These are phyloP conservation scores for Xylocampa areola DNA, from an alignment of 2,888 invertebrate genomes.

Conservation along the genomic window DNA sequence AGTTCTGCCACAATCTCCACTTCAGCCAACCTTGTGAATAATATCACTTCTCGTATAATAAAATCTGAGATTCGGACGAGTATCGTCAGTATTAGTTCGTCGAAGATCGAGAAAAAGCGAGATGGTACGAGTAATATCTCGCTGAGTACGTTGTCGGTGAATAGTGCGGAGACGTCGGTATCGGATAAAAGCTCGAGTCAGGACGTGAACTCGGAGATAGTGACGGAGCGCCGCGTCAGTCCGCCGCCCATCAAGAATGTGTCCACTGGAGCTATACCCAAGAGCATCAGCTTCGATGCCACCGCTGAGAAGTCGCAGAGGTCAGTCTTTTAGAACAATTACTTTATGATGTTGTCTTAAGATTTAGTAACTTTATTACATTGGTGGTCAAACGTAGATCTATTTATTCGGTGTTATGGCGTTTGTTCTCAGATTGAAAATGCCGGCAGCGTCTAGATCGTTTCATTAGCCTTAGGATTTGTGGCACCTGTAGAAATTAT, in stretches of 20 bases:
- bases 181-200: slow-evolving; percentile 86
- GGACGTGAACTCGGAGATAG: slow-evolving; percentile 85
- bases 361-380: too few species aligned
- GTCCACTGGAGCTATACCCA: slow-evolving; percentile 96
- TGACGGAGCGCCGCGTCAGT: slow-evolving; percentile 81
- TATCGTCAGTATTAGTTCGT: slow-evolving; percentile 84
- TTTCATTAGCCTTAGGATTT: too few species aligned
- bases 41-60: slow-evolving; percentile 76
- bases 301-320: slow-evolving; percentile 95
- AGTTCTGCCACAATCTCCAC: slow-evolving; percentile 81
- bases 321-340: slow-evolving; percentile 61
- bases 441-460: too few species aligned
- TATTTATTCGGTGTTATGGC: too few species aligned
- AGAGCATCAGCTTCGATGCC: slow-evolving; percentile 97
- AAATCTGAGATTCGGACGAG: slow-evolving; percentile 84
- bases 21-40: slow-evolving; percentile 77
- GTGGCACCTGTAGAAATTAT: too few species aligned
- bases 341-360: too few species aligned
- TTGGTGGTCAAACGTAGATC: too few species aligned
- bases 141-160: slow-evolving; percentile 83
- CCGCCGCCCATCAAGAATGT: slow-evolving; percentile 81
- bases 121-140: slow-evolving; percentile 80
- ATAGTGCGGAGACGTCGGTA: slow-evolving; percentile 82
- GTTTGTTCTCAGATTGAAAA: too few species aligned
- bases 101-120: slow-evolving; percentile 80